Conservation (phyloP, 53 echinoderm and acorn worm genomes). For the Holothuria leucospilota region DNA sequence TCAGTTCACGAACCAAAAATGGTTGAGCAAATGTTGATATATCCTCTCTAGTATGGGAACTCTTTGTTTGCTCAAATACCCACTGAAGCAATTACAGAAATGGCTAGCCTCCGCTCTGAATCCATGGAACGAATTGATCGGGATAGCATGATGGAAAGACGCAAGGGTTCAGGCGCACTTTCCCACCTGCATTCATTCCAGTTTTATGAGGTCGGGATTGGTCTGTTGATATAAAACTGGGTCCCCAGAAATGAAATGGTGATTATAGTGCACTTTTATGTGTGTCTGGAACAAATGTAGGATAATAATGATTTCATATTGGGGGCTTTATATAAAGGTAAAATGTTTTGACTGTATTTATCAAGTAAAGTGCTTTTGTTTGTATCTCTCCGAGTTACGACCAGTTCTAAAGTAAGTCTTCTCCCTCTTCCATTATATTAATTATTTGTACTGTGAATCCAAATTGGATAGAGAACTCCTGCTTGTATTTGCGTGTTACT, state of each 20-base stretch:
- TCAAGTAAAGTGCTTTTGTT: background rate
- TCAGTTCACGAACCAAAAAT: background rate
- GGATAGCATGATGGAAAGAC: conserved; percentile 24
- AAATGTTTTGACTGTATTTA: conserved; percentile 40
- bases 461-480: too few species aligned
- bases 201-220: conserved; percentile 41
- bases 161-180: conserved; percentile 31
- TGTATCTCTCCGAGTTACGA: background rate
- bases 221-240: conserved; percentile 31
- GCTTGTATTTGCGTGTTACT: too few species aligned
- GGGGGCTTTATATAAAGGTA: background rate
- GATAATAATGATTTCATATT: conserved; percentile 13
- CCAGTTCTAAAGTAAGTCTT: background rate
- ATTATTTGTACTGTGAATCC: background rate
- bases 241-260: conserved; percentile 31
- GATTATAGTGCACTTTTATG: conserved; percentile 47
- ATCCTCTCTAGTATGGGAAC: background rate
- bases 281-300: conserved; percentile 27
- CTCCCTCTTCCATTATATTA: conserved; percentile 5
- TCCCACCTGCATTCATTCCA: conserved; percentile 18
- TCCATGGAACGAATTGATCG: conserved; percentile 18
- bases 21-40: conserved; percentile 44
- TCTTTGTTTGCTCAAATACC: conserved; percentile 41
- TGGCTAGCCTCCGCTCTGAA: conserved; percentile 33
- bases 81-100: conserved; percentile 47